phyloP scores from a whole-genome alignment of 2,888 invertebrate species.

The Aphelenchoides bicaudatus region DNA sequence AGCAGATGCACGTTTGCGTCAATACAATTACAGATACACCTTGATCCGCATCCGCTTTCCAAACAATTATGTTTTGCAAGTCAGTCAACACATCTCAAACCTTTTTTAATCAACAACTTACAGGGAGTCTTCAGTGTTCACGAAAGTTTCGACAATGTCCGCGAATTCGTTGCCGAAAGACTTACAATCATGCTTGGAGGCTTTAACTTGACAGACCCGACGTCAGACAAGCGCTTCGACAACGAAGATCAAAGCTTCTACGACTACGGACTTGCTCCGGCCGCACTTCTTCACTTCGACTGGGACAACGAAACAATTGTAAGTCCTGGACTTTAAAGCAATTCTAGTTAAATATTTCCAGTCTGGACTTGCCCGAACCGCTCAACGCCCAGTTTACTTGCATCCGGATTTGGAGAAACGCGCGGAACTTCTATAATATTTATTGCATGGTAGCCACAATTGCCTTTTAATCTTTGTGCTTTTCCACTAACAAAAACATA shows the following conservation, averaged over 20 bases:
- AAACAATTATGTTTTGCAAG: conserved; percentile 62
- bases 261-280: conserved; percentile 77
- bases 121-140: conserved; percentile 49
- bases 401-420: too few species aligned
- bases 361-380: too few species aligned
- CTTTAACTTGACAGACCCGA: conserved; percentile 41
- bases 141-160: conserved; percentile 41
- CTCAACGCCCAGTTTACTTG: too few species aligned
- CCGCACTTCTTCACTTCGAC: conserved; percentile 75
- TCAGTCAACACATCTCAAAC: conserved; percentile 21
- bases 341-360: too few species aligned
- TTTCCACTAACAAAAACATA: too few species aligned
- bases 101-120: conserved; percentile 18
- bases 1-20: conserved; percentile 71
- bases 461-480: too few species aligned
- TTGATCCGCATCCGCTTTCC: conserved; percentile 83
- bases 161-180: conserved; percentile 36
- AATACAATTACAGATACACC: conserved; percentile 73
- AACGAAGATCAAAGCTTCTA: conserved; percentile 73
- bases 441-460: too few species aligned
- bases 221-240: conserved; percentile 9
- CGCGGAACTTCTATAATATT: too few species aligned
- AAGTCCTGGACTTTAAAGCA: too few species aligned
- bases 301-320: conserved; percentile 64
- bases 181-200: conserved; percentile 25